These are phyloP conservation scores for Syngnathus floridae DNA, from an alignment of 2,113 vertebrate species.

Conservation along the genomic window DNA sequence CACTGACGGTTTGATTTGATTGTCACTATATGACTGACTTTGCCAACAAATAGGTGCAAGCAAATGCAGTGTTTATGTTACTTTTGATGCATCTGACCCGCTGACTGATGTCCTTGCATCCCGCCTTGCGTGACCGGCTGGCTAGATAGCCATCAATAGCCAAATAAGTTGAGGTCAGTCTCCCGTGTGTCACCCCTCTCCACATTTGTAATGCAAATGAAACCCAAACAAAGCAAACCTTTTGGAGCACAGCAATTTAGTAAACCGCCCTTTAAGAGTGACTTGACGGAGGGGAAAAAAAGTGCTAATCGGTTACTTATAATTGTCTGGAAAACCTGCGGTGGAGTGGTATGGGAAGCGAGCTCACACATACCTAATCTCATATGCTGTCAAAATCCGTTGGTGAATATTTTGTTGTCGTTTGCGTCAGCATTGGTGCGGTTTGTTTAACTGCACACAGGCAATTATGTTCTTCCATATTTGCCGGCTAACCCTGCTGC, in stretches of 20 bases:
- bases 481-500: conserved; percentile 29
- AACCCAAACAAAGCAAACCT: conserved; percentile 68
- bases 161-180: conserved; percentile 71
- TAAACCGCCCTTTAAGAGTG: conserved; percentile 14
- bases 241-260: conserved; percentile 57
- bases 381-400: background rate
- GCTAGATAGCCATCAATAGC: conserved; percentile 72
- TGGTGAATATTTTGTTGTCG: background rate
- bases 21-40: conserved; percentile 20
- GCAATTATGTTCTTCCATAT: conserved; percentile 38
- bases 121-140: conserved; percentile 65
- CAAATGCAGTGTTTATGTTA: conserved; percentile 3
- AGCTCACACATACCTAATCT: background rate
- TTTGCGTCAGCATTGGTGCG: conserved; percentile 6
- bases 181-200: conserved; percentile 45
- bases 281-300: conserved; percentile 2
- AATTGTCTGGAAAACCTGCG: conserved; percentile 4
- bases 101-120: conserved; percentile 47
- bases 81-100: conserved; percentile 27
- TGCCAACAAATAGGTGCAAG: background rate
- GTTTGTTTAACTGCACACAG: conserved; percentile 15
- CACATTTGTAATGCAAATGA: conserved; percentile 77
- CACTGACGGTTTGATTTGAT: conserved; percentile 14
- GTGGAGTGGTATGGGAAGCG: too few relatives aligned
- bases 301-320: conserved; percentile 21